A percentile compares a stretch with the other conserved stretches of the same genome.
These are phyloP conservation scores for Pseudochirops corinnae DNA, from an alignment of 2,797 vertebrate species.

Conservation along the genomic window DNA sequence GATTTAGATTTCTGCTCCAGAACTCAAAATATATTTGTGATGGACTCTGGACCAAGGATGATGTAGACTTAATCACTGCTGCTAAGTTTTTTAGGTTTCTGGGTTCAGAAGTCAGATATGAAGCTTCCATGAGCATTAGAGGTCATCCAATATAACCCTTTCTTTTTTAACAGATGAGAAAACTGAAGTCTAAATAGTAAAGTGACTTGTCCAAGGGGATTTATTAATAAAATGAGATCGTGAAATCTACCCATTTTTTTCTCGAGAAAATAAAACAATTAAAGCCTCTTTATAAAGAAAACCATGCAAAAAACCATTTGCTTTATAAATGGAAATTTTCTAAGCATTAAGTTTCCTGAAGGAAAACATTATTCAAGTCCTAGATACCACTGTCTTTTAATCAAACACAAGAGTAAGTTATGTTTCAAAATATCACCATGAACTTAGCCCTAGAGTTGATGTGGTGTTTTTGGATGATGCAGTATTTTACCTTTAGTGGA, in stretches of 20 bases:
- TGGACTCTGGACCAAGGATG: background rate
- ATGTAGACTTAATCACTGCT: background rate
- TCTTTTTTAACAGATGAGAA: background rate
- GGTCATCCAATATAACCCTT: background rate
- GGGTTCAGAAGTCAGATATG: background rate
- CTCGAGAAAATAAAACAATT: conserved; percentile 61
- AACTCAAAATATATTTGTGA: background rate
- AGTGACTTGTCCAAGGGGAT: conserved; percentile 34
- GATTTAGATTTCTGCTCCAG: background rate
- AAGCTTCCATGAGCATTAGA: background rate
- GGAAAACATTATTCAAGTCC: conserved; percentile 71
- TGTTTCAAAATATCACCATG: conserved; percentile 73
- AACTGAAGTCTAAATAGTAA: background rate
- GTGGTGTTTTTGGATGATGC: conserved; percentile 27
- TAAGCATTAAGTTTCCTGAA: conserved; percentile 64
- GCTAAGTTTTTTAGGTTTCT: background rate
- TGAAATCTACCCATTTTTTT: conserved; percentile 77
- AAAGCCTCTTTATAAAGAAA: background rate
- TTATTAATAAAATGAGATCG: conserved; percentile 72
- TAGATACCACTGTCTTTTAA: conserved; percentile 75
- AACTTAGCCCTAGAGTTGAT: conserved; percentile 28
- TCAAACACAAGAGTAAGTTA: conserved; percentile 66
- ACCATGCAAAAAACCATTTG: conserved; percentile 71
- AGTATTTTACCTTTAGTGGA: conserved; percentile 28
- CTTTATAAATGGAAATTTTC: conserved; percentile 72